Base-by-base conservation (phyloP, 2,113 vertebrate species). In the Pelobates fuscus region DNA sequence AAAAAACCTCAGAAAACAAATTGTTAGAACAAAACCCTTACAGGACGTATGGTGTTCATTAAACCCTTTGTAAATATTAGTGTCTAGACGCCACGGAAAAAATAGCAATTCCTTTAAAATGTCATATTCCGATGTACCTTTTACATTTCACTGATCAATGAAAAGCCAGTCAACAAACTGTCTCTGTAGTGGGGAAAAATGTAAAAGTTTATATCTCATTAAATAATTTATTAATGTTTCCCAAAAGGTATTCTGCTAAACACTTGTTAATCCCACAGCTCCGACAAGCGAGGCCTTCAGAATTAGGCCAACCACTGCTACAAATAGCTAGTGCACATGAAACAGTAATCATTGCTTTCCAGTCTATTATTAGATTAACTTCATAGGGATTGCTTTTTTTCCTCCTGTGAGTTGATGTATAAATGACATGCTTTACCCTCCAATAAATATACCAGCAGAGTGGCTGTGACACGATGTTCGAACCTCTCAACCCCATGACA, bases 331-430 rank as follows among this genome's bases (percentile, higher is more conserved):
- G 78, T 86, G 82, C 86, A 84, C 85, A 84, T 87, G 84, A 88
- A 91, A 85, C 29, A 68, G 85, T 89, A 89, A 90, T 90, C 89
- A 86, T 86, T 85, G 83, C 82, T 87, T 91, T 88, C 82, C 82
- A 89, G 81, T 87, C 85, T 89, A 86, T 90, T 91, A 91, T 91
- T 91, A 90, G 85, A 90, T 91, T 90, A 89, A 90, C 87, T 89
- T 90, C 85, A 81, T 81, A 85, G 84, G 84, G 84, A 86, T 87
- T 89, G 86, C 82, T 84, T 86, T 90, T 88, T 88, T 87, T 57
- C n/a, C 84, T 90, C 85, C 79, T 86, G 85, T 89, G 88, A 86
- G 77, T 86, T 88, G 86, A 89, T 86, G 87, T 88, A 89, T 87
- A 91, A 92, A 89, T 87, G 88, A 90, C 89, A 88, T 84, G 84